These are phyloP conservation scores for Tortrix viridana DNA, from an alignment of 2,888 invertebrate species.

Conservation along the genomic window DNA sequence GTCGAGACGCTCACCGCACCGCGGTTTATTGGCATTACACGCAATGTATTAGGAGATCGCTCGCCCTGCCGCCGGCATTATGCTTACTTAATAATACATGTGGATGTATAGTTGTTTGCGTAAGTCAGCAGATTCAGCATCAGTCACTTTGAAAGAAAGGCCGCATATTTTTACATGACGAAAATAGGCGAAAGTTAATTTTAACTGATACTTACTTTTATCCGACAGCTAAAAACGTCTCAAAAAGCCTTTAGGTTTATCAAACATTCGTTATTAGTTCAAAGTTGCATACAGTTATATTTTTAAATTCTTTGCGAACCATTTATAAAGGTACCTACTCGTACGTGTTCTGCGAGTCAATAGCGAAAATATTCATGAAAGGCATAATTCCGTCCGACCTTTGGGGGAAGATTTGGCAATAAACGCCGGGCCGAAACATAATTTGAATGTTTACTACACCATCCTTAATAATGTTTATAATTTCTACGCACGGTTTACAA, in stretches of 20 bases:
- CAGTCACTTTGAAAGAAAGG: no score
- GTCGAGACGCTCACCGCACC: no score
- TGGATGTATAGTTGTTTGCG: no score
- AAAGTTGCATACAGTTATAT: constrained; percentile 28
- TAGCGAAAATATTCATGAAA: constrained; percentile 57
- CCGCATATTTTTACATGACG: no score
- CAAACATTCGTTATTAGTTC: background rate
- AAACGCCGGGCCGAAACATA: constrained; percentile 51
- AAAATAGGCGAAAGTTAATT: no score
- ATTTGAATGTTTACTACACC: constrained; percentile 54
- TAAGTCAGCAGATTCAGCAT: no score
- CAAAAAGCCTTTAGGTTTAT: background rate
- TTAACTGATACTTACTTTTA: no score
- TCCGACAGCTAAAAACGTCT: no score
- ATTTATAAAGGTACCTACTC: constrained; percentile 52
- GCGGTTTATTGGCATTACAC: no score
- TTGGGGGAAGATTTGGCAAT: constrained; percentile 54
- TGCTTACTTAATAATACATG: no score
- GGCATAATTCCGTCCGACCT: constrained; percentile 52
- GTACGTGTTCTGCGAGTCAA: constrained; percentile 54
- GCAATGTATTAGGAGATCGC: no score
- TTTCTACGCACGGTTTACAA: constrained; percentile 46
- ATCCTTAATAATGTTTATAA: constrained; percentile 35
- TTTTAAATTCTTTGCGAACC: constrained; percentile 49
- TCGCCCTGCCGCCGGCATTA: no score